These are phyloP conservation scores for Caenorhabditis inopinata DNA, from an alignment of 1,140 invertebrate species.

Conservation along the genomic window DNA sequence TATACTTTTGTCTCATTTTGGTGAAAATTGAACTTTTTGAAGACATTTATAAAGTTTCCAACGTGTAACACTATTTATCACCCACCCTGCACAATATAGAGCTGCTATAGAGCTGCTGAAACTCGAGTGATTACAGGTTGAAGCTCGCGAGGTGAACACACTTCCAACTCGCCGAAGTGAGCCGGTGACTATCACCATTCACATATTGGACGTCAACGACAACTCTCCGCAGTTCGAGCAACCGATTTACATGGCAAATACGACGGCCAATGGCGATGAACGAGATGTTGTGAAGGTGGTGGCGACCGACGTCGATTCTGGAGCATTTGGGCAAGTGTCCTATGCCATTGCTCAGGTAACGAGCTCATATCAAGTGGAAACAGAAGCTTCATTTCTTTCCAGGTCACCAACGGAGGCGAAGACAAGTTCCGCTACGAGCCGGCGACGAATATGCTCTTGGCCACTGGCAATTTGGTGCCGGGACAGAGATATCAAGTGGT, in stretches of 20 bases:
- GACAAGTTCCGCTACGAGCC: constrained; percentile 58
- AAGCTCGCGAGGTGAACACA: constrained; percentile 64
- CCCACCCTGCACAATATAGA: no score
- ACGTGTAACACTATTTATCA: no score
- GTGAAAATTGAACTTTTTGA: background rate
- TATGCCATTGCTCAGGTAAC: constrained; percentile 35
- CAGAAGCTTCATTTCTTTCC: background rate
- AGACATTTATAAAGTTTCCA: no score
- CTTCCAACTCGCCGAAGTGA: constrained; percentile 54
- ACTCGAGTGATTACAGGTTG: constrained; percentile 51
- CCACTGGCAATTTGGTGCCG: constrained; percentile 53
- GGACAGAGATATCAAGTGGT: constrained; percentile 59
- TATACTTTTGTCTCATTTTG: background rate
- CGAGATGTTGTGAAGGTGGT: constrained; percentile 33
- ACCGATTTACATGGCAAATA: constrained; percentile 60
- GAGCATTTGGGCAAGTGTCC: constrained; percentile 38
- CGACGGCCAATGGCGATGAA: constrained; percentile 54
- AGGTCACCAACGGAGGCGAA: constrained; percentile 38
- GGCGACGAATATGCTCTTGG: constrained; percentile 54
- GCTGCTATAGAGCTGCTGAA: no score
- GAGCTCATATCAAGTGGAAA: no score
- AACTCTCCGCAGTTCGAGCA: constrained; percentile 58
- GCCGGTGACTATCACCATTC: constrained; percentile 60
- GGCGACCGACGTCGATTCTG: constrained; percentile 41
- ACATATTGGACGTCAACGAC: constrained; percentile 58